Base-by-base conservation (phyloP, 2,113 vertebrate genomes). In the Aplodontia rufa region DNA sequence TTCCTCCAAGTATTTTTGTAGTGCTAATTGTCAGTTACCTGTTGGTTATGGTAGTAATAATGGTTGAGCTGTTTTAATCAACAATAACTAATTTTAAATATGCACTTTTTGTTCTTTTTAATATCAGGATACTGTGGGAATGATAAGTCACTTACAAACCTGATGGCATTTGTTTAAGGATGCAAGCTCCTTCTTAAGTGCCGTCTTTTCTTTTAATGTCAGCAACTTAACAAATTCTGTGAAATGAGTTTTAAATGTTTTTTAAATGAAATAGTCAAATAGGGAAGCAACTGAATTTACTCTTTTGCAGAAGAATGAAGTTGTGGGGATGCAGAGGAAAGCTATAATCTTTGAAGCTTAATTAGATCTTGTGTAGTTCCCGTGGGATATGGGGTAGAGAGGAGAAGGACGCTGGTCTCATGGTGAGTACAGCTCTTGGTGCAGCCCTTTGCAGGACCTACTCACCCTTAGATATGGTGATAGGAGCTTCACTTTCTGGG, bases 1-100 rank as follows among this genome's bases (percentile, higher is more conserved):
- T 55, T 60, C 4, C 17, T 64, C 37, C 68, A 16, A 5, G 8
- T 94, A 13, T 60, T 97, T 97, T 96, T 87, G 10, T 1, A 86
- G 91, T 90, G 24, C 37, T 92, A 84, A 94, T 7, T 87, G 14
- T 93, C 28, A 72, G 49, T 78, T 90, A 45, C 47, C 79, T 79
- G 8, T 32, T 97, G 47, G 42, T 53, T 81, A 17, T 45, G 76
- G 7, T 68, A 60, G 0, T 10, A 72, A 97, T 95, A 96, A 95
- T 78, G 40, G 0, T 32, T 64, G 20, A 35, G 28, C 22, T 90
- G 12, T 78, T 93, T 93, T 93, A 87, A 85, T 69, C 83, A 87
- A 45, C 60, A 74, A 68, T 58, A 0, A 97, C 85, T 1, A 30
- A 72, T 55, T 86, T 32, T 93, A 87, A 93, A 72, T 0, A 0